Percentiles rank a stretch among this genome's conserved stretches.
phyloP scores from a whole-genome alignment of 92 coral and sea anemone species.

The Meandrina meandrites region DNA sequence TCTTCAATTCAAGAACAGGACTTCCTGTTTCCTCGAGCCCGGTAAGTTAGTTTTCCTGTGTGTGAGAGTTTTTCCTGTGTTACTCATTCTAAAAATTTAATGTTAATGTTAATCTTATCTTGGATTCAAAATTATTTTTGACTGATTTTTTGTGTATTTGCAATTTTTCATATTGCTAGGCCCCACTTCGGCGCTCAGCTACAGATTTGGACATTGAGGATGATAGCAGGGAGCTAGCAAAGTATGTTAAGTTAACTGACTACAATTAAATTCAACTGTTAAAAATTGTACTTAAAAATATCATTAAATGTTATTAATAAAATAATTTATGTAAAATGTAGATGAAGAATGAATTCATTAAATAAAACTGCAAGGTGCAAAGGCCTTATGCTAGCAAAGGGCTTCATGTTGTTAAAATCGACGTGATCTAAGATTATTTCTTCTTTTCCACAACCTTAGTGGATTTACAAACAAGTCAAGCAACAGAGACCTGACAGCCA shows the following conservation, averaged over 20 bases:
- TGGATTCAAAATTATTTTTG: background rate
- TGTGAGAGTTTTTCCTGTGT: background rate
- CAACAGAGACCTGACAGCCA: constrained; percentile 40
- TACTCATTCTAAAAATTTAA: no score
- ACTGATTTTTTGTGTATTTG: background rate
- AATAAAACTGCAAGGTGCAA: no score
- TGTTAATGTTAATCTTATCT: no score
- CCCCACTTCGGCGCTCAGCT: constrained; percentile 80
- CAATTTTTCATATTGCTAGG: constrained; percentile 42
- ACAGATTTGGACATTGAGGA: constrained; percentile 70
- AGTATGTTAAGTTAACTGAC: constrained; percentile 45
- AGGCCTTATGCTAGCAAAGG: no score
- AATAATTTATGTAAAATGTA: no score
- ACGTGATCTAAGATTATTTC: background rate
- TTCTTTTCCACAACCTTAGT: background rate
- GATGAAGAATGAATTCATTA: no score
- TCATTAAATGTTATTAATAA: no score
- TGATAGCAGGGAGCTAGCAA: constrained; percentile 42
- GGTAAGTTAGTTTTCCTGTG: constrained; percentile 52
- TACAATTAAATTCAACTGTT: background rate
- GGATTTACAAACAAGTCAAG: constrained; percentile 33
- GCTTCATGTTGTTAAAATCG: no score
- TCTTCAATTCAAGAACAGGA: constrained; percentile 94
- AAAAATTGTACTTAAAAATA: no score
- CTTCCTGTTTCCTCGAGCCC: constrained; percentile 98